A percentile compares a stretch with the other conserved stretches of the same genome.
Conservation (phyloP, 2,888 invertebrate species). For the Acleris literana region DNA sequence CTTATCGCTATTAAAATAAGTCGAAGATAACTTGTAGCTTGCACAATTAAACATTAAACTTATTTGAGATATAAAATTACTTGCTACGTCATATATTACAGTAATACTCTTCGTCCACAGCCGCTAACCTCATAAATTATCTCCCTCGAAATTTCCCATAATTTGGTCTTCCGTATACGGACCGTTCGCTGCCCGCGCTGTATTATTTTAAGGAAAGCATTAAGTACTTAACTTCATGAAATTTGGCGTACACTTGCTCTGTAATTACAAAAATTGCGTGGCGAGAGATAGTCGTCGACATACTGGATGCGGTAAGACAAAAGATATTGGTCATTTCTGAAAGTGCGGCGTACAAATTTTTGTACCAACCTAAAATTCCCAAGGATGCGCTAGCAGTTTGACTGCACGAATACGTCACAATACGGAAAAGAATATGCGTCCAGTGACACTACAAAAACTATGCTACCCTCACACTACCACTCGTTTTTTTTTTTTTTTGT, state of each 20-base stretch:
- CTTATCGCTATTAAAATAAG: too few relatives aligned
- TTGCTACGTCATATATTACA: slow-evolving; percentile 2
- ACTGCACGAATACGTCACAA: too few relatives aligned
- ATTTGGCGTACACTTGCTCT: slow-evolving; percentile 64
- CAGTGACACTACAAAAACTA: too few relatives aligned
- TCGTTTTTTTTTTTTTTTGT: too few relatives aligned
- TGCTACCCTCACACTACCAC: too few relatives aligned
- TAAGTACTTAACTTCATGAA: slow-evolving; percentile 67
- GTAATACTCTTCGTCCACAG: slow-evolving; percentile 5
- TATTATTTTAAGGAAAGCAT: slow-evolving; percentile 72
- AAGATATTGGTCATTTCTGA: too few relatives aligned
- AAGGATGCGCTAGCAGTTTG: too few relatives aligned
- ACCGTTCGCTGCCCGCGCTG: slow-evolving; percentile 59
- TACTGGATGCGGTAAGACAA: slow-evolving; percentile 47
- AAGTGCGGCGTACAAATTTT: too few relatives aligned
- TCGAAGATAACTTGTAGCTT: too few relatives aligned
- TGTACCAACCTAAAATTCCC: too few relatives aligned
- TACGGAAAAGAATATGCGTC: too few relatives aligned
- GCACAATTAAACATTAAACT: too few relatives aligned
- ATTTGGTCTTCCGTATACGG: slow-evolving; percentile 55
- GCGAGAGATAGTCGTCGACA: slow-evolving; percentile 31
- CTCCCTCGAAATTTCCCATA: slow-evolving; percentile 41
- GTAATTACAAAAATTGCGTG: slow-evolving; percentile 72
- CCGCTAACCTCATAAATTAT: slow-evolving; percentile 19
- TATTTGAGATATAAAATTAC: background rate